Percentiles rank a stretch among this genome's conserved stretches.
Conservation (phyloP, 92 coral and sea anemone genomes). For the Epizoanthus fatuus region DNA sequence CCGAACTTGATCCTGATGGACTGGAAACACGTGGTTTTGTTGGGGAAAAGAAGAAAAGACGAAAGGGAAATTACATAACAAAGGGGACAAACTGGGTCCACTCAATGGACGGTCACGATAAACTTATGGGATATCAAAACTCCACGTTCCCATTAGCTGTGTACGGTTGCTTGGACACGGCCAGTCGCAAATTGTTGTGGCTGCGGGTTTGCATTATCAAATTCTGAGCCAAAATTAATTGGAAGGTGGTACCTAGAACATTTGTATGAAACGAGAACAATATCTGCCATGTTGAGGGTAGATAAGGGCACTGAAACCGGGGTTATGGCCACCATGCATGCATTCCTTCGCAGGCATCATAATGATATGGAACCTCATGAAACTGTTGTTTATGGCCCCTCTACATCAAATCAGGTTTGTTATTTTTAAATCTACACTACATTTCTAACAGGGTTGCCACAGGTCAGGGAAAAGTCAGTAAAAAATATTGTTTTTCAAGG, state of each 20-base stretch:
- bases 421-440: neutral
- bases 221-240: slow-evolving; percentile 34
- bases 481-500: neutral
- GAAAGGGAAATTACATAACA: slow-evolving; percentile 33
- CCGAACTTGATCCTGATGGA: slow-evolving; percentile 45
- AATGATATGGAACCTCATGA: slow-evolving; percentile 53
- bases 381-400: slow-evolving; percentile 63
- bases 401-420: slow-evolving; percentile 49
- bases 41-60: slow-evolving; percentile 9
- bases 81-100: slow-evolving; percentile 31
- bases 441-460: too few relatives aligned
- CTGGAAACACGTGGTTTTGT: slow-evolving; percentile 30
- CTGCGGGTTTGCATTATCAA: slow-evolving; percentile 32
- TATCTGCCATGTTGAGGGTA: slow-evolving; percentile 32
- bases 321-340: slow-evolving; percentile 47
- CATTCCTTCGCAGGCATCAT: slow-evolving; percentile 38
- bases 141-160: slow-evolving; percentile 44
- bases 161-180: slow-evolving; percentile 43
- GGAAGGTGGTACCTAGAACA: slow-evolving; percentile 52
- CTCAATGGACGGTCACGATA: slow-evolving; percentile 39
- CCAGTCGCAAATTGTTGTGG: slow-evolving; percentile 39
- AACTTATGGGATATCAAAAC: slow-evolving; percentile 43
- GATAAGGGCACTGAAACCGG: slow-evolving; percentile 57
- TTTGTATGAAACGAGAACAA: slow-evolving; percentile 24
- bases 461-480: neutral